Evolutionary conservation across 2,888 invertebrate species (phyloP), one percentile per base, ranked within the genome.

Genomic region (Sylvicola fuscatus): DNA sequence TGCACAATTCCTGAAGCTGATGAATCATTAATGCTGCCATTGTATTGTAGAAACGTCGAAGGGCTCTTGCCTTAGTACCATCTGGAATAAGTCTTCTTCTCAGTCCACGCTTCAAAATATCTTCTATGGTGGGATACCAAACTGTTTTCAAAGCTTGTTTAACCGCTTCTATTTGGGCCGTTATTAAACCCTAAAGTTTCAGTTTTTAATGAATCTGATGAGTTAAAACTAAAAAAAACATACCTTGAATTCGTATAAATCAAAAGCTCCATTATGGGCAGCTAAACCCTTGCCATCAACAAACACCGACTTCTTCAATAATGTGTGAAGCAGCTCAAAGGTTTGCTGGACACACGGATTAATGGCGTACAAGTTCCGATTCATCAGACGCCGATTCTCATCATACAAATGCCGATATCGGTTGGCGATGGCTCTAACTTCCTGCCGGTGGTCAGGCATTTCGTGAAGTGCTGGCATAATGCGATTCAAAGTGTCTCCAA

Each of bases 11-110:
- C 53, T 89, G 86, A 38, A 93, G 60, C 47, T 89, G 83, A 46
- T 75, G 75, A 1, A 86, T 82, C 92, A 92, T 92, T 29, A 90
- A 63, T 17, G 78, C 75, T 1, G 78, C 78, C 2, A 87, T 71
- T 46, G 84, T 80, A 52, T 87, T 79, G 53, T 80, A 90, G 56
- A 89, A 89, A 32, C 72, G 70, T 45, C 68, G 70, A 54, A 80
- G 69, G 50, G 71, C 67, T 11, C 64, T 64, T 13, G 64, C 66
- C 43, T 76, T 71, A 33, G 68, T 62, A 0, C 70, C 64, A 41
- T 71, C 71, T 1, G 82, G 81, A 36, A 83, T 62, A 42, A 68
- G 62, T 38, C 68, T 71, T 48, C 66, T 76, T 48, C 71, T 76
- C 37, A 59, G 67, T 1, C 76, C 81, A 64, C 73, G 55, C 37